Evolutionary conservation across 2,113 vertebrate species (phyloP).

Genomic region (Puntigrus tetrazona): DNA sequence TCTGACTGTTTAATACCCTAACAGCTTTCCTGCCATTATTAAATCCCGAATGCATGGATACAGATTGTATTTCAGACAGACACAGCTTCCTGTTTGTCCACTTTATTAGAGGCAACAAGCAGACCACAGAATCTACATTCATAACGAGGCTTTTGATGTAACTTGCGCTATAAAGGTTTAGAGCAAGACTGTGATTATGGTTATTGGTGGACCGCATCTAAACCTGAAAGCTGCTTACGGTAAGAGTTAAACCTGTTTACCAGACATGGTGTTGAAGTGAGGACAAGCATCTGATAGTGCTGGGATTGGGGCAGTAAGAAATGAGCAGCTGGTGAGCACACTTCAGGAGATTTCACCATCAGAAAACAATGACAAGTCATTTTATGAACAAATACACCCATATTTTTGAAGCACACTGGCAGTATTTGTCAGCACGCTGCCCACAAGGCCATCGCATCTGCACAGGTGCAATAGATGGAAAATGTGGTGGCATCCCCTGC

Average conservation of each 20-base stretch:
- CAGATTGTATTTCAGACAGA: conserved; percentile 8
- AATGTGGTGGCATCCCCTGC: background rate
- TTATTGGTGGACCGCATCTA: conserved; percentile 38
- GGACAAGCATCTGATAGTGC: conserved; percentile 36
- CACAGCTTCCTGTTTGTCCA: conserved; percentile 17
- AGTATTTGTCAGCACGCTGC: too few species aligned
- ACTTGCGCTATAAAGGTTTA: background rate
- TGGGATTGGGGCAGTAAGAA: conserved; percentile 31
- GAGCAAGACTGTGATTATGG: conserved; percentile 21
- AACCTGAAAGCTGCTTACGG: conserved; percentile 76
- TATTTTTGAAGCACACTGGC: background rate
- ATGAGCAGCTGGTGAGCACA: conserved; percentile 41
- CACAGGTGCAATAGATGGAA: background rate
- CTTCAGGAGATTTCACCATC: background rate
- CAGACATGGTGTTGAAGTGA: conserved; percentile 59
- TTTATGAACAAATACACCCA: background rate
- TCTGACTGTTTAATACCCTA: conserved; percentile 55
- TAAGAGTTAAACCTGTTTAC: conserved; percentile 71
- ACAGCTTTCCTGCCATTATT: conserved; percentile 47
- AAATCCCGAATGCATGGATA: conserved; percentile 23
- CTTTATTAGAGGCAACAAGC: background rate
- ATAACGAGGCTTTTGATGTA: conserved; percentile 2
- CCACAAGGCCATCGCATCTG: too few species aligned
- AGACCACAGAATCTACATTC: background rate
- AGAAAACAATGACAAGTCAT: background rate